Percentiles rank a stretch among this genome's conserved stretches.
Evolutionary conservation across 2,113 vertebrate genomes (phyloP).

Genomic region (Triplophysa rosa): DNA sequence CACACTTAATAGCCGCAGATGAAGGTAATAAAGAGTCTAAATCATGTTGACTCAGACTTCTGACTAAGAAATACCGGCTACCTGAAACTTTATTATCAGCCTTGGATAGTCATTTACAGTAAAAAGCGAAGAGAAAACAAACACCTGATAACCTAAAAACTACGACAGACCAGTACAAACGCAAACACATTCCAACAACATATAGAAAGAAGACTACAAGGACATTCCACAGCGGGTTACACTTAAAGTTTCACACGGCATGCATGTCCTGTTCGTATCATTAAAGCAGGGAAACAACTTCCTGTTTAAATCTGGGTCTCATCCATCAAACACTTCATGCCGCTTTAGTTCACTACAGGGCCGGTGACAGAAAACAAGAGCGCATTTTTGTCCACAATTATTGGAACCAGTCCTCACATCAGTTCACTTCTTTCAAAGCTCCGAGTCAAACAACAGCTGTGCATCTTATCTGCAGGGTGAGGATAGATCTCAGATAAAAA

Average conservation of each 20-base stretch:
- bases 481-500: constrained; percentile 52
- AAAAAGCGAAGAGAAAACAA: not conserved
- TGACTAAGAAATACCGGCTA: not conserved
- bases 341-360: not conserved
- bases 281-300: constrained; percentile 16
- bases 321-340: constrained; percentile 9
- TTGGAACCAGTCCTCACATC: not conserved
- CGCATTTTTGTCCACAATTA: constrained; percentile 36
- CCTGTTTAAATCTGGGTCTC: constrained; percentile 10
- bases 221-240: not conserved
- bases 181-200: too few relatives aligned
- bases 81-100: not conserved
- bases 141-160: not conserved
- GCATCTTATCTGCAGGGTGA: constrained; percentile 39
- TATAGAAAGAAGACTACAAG: not conserved
- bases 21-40: too few relatives aligned
- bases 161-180: not conserved
- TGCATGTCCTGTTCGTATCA: not conserved
- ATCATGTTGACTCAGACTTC: not conserved
- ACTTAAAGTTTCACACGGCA: constrained; percentile 1
- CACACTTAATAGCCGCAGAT: not conserved
- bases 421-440: not conserved
- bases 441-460: constrained; percentile 25
- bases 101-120: not conserved
- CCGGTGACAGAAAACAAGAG: not conserved